Percentiles rank a stretch among this genome's conserved stretches.
Conservation (phyloP, 2,797 vertebrate species). For the Hoplostethus mediterraneus region DNA sequence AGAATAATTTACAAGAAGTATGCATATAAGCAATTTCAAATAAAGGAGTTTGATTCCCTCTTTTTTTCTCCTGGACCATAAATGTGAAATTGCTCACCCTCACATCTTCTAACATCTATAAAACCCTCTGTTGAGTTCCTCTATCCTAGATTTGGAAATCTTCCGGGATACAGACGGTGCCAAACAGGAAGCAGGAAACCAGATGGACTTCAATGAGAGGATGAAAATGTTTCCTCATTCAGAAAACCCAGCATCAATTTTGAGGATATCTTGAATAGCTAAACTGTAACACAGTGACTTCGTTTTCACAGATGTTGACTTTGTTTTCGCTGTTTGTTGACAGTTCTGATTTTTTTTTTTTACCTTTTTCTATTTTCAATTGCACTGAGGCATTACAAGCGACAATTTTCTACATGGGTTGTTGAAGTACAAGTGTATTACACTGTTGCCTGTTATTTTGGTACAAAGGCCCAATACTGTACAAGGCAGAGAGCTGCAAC, state of each 20-base stretch:
- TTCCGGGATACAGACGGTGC: too few species aligned
- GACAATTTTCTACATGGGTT: background rate
- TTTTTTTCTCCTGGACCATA: too few species aligned
- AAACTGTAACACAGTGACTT: background rate
- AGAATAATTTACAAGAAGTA: too few species aligned
- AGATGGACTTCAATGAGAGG: constrained; percentile 1
- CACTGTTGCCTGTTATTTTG: constrained; percentile 17
- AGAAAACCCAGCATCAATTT: background rate
- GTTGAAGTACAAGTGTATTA: constrained; percentile 28
- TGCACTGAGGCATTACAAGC: constrained; percentile 13
- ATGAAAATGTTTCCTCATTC: constrained; percentile 13
- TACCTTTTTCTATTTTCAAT: background rate
- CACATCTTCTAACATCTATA: too few species aligned
- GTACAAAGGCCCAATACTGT: constrained; percentile 18
- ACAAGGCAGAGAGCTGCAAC: constrained; percentile 23
- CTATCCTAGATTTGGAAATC: constrained; percentile 13
- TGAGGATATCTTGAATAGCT: background rate
- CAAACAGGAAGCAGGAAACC: background rate
- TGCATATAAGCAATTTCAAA: too few species aligned
- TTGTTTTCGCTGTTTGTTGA: constrained; percentile 1
- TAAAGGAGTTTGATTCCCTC: too few species aligned
- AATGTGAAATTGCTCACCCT: too few species aligned
- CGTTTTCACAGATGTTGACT: background rate
- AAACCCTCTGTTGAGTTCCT: constrained; percentile 34
- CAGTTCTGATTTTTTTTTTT: background rate